Base-by-base conservation (phyloP, 64 coral and sea anemone species). In the Porites australiensis region DNA sequence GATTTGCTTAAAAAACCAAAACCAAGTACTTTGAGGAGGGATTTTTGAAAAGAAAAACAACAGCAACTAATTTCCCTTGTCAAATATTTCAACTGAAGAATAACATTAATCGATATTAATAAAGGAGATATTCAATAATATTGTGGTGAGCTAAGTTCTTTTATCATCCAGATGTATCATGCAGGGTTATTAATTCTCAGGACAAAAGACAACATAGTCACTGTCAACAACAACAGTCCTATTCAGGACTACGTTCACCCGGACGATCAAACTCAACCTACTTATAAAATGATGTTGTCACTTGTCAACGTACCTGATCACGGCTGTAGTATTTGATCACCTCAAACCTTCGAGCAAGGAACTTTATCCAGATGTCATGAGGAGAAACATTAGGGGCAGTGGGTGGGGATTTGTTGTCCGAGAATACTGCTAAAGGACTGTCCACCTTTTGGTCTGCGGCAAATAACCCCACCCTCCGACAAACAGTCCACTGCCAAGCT, bases 401-500 rank as follows among this genome's bases (percentile, higher is more conserved):
- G 14, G 98, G 98, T 23, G 84, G 72, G 70, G 71, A 75, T 83
- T 87, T 89, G 79, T 94, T 94, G 55, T 99, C 94, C 48, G 95
- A 95, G 72, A 93, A 96, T 4, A 88, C 89, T 63, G 94, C 88
- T 70, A 99, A 79, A 19, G 98, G 98, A 80, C 92, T 99, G 15
- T 93, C 91, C n/a, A 83, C 47, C 62, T 84, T 64, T 14, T 86
- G 46, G 72, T 96, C 94, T 11, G 51, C 75, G 9, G 94, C 87
- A 89, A 99, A 99, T n/a, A 99, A 59, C 13, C 98, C 98, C 15
- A 95, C 84, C 50, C 94, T 88, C 68, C 98, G 83, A 78, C 91
- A 77, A 14, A 94, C 98, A 6, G 98, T 99, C 98, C 98, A 99
- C 79, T 99, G 98, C 98, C 98, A 99, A 13, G 98, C 98, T 52